Evolutionary conservation across 2,113 vertebrate species (phyloP).

Genomic region (Odobenus rosmarus): DNA sequence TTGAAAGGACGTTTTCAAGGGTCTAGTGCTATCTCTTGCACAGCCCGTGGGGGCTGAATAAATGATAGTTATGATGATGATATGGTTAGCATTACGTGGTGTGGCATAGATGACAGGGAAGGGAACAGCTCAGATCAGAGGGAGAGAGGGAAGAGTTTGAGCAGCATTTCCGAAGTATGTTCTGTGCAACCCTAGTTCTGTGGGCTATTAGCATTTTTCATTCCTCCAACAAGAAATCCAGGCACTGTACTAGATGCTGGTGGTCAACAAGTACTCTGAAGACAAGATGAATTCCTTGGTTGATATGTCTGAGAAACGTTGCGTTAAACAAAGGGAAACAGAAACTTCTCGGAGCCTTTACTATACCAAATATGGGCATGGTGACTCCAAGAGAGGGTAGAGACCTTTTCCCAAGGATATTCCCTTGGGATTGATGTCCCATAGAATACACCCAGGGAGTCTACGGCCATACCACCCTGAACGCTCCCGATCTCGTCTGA

Average conservation of each 20-base stretch:
- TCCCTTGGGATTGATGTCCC: conserved; percentile 11
- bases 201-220: neutral
- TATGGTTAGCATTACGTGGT: rapidly evolving
- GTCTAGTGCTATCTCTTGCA: neutral
- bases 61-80: neutral
- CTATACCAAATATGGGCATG: rapidly evolving
- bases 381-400: neutral
- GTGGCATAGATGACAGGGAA: neutral
- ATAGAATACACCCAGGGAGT: neutral
- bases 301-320: neutral
- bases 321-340: neutral
- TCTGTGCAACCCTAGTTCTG: neutral
- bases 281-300: neutral
- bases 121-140: neutral
- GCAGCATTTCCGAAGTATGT: neutral
- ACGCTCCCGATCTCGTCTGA: too few relatives aligned
- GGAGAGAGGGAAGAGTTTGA: neutral
- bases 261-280: neutral
- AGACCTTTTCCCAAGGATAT: neutral
- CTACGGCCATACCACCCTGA: too few relatives aligned
- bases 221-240: neutral
- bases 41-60: neutral
- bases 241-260: neutral
- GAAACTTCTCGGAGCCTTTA: conserved; percentile 27
- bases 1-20: neutral